phyloP scores from a whole-genome alignment of 2,888 invertebrate genomes.

The Zaprionus bogoriensis region DNA sequence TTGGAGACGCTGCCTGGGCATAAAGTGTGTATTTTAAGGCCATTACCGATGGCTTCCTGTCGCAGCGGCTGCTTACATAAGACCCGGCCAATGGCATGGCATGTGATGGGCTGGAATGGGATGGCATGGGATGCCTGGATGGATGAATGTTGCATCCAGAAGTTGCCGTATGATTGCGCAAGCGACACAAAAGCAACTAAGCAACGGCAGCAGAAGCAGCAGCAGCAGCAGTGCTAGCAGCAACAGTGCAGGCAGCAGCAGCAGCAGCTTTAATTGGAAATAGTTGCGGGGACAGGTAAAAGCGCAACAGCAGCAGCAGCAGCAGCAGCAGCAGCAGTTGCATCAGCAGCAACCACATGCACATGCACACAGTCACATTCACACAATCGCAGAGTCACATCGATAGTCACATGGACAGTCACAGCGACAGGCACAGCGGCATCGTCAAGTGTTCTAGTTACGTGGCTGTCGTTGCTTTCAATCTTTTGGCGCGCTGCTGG shows the following conservation, averaged over 20 bases:
- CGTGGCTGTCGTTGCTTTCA: conserved; percentile 76
- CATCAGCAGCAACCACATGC: conserved; percentile 40
- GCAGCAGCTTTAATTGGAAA: conserved; percentile 75
- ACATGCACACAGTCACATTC: conserved; percentile 12
- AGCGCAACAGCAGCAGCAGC: conserved; percentile 38
- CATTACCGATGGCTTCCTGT: conserved; percentile 76
- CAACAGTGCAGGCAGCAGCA: background rate
- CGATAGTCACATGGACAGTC: conserved; percentile 14
- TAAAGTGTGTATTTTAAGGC: conserved; percentile 76
- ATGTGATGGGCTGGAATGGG: background rate
- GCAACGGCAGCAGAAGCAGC: conserved; percentile 23
- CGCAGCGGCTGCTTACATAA: conserved; percentile 53
- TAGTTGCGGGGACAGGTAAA: conserved; percentile 61
- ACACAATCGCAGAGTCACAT: conserved; percentile 3
- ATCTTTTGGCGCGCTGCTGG: conserved; percentile 73
- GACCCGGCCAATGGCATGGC: conserved; percentile 23
- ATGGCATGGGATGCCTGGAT: background rate
- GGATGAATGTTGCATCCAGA: conserved; percentile 60
- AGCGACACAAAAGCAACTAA: conserved; percentile 58
- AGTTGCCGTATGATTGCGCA: conserved; percentile 74
- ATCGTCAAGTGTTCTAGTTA: conserved; percentile 76
- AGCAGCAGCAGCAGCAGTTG: conserved; percentile 23
- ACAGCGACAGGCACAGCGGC: conserved; percentile 25
- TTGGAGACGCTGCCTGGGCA: conserved; percentile 68
- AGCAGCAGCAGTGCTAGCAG: background rate